These are phyloP conservation scores for Spilogale gracilis DNA, from an alignment of 2,113 vertebrate species.

Conservation along the genomic window DNA sequence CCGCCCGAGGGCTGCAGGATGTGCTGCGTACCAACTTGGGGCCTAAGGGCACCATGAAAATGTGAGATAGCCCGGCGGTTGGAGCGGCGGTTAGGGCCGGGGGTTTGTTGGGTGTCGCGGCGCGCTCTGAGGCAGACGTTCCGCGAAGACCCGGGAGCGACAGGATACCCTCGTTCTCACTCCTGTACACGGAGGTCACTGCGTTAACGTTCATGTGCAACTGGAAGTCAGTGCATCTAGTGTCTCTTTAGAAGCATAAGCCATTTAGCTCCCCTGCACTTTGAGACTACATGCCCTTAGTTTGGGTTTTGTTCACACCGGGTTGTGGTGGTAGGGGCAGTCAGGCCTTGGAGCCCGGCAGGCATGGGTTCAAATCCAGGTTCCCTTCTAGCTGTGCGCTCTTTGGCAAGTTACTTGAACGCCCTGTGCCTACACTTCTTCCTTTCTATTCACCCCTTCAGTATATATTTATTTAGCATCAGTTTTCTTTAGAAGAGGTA, in stretches of 20 bases:
- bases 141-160: background rate
- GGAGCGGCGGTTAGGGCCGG: background rate
- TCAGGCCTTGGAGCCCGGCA: background rate
- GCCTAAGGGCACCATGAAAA: constrained; percentile 98
- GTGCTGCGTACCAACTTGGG: constrained; percentile 95
- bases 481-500: background rate
- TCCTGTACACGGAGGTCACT: background rate
- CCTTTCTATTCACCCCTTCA: background rate
- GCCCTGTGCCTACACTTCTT: background rate
- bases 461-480: background rate
- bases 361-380: background rate
- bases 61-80: constrained; percentile 90
- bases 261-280: background rate
- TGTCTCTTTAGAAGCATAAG: background rate
- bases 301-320: background rate
- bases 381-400: background rate
- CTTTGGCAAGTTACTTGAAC: background rate
- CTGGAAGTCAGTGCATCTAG: background rate
- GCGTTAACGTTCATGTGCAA: background rate
- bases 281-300: background rate
- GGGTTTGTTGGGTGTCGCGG: fast-evolving
- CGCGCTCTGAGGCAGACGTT: background rate
- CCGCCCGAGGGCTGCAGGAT: constrained; percentile 96
- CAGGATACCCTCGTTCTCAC: background rate
- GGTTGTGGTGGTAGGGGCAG: background rate